Evolutionary conservation across 2,113 vertebrate genomes (phyloP).

Genomic region (Archilochus colubris): DNA sequence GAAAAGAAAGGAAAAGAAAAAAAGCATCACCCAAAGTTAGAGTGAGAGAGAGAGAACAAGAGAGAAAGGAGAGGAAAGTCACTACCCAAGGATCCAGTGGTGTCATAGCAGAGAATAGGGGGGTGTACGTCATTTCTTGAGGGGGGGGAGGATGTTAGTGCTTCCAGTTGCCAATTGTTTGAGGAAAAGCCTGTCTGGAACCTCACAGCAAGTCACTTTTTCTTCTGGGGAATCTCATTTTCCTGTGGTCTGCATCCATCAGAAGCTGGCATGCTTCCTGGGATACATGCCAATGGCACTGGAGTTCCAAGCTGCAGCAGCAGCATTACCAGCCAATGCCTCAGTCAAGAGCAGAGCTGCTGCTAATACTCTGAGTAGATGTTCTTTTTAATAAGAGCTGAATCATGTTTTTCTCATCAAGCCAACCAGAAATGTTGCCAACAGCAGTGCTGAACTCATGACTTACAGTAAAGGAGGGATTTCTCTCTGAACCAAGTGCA

Average conservation of each 20-base stretch:
- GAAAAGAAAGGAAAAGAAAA: too few relatives aligned
- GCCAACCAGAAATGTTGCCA: background rate
- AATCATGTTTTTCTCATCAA: background rate
- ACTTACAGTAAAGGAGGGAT: background rate
- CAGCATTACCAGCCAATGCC: background rate
- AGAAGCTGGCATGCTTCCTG: background rate
- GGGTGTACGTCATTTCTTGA: too few relatives aligned
- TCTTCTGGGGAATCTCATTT: background rate
- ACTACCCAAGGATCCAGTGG: too few relatives aligned
- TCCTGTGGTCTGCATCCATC: background rate
- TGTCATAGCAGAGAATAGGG: too few relatives aligned
- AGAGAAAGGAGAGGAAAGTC: too few relatives aligned
- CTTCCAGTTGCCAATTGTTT: too few relatives aligned
- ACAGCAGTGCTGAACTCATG: background rate
- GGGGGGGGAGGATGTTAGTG: too few relatives aligned
- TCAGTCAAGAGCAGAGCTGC: background rate
- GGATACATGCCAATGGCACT: background rate
- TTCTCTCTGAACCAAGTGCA: background rate
- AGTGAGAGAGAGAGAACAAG: too few relatives aligned
- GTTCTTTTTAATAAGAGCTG: background rate
- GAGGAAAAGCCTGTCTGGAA: too few relatives aligned
- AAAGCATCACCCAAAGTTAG: too few relatives aligned
- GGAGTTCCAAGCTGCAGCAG: background rate
- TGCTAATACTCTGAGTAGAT: background rate
- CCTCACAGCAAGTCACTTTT: background rate